Evolutionary conservation across 1,140 invertebrate species (phyloP).

Genomic region (Maconellicoccus hirsutus): DNA sequence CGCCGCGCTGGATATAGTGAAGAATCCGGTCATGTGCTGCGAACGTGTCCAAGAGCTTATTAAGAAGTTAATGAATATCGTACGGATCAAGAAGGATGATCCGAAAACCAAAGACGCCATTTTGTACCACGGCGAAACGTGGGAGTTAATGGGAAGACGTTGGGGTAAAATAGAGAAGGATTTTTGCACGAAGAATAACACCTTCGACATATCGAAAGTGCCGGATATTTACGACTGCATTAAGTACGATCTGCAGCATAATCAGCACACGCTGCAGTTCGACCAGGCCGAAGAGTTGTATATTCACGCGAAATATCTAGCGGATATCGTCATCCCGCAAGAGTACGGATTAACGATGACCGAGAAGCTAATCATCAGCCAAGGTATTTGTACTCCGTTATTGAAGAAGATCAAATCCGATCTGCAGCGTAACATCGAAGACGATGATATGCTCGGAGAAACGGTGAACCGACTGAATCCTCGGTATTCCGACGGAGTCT

Average conservation of each 20-base stretch:
- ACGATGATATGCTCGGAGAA: conserved; percentile 47
- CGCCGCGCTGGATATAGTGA: conserved; percentile 85
- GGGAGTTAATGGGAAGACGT: conserved; percentile 94
- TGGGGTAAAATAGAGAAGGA: conserved; percentile 99
- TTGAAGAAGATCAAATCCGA: conserved; percentile 93
- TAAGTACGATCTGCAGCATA: conserved; percentile 97
- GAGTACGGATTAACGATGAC: conserved; percentile 94
- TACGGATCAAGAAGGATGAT: conserved; percentile 74
- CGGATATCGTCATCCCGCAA: conserved; percentile 98
- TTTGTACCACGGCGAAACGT: conserved; percentile 95
- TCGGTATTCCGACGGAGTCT: conserved; percentile 93
- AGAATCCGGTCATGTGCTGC: conserved; percentile 91
- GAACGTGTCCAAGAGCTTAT: conserved; percentile 77
- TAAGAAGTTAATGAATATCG: conserved; percentile 70
- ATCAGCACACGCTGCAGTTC: conserved; percentile 88
- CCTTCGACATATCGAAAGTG: conserved; percentile 97
- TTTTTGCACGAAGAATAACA: conserved; percentile 82
- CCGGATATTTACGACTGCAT: conserved; percentile 99
- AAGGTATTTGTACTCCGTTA: conserved; percentile 93
- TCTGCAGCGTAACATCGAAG: conserved; percentile 80
- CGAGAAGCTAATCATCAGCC: conserved; percentile 93
- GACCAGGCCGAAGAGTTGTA: conserved; percentile 90
- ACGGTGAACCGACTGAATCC: conserved; percentile 92
- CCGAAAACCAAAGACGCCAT: conserved; percentile 78
- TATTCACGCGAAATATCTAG: conserved; percentile 86